Evolutionary conservation across 2,113 vertebrate species (phyloP).

Genomic region (Sterna hirundo): DNA sequence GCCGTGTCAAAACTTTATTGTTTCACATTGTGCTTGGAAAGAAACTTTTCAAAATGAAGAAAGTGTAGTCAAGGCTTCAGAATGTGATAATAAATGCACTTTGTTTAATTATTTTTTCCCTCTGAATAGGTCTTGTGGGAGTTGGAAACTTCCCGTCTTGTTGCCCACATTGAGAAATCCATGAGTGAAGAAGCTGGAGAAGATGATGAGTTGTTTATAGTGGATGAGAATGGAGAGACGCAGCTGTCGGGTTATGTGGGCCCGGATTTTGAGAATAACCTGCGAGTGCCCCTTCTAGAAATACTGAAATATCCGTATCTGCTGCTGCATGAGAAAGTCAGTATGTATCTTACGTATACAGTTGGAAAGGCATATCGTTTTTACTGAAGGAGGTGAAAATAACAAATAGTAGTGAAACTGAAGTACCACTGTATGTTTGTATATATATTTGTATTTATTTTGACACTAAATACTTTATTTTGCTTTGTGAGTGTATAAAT

Average conservation of each 20-base stretch:
- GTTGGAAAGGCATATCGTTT: neutral
- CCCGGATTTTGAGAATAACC: conserved; percentile 77
- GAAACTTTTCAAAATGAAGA: neutral
- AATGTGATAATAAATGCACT: neutral
- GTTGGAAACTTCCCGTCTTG: conserved; percentile 81
- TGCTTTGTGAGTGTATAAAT: neutral
- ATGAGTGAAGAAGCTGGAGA: conserved; percentile 66
- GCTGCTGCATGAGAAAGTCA: conserved; percentile 75
- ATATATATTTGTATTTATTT: neutral
- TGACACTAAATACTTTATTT: neutral
- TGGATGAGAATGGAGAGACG: conserved; percentile 74
- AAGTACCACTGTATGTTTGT: neutral
- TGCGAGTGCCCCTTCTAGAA: conserved; percentile 82
- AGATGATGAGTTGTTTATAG: conserved; percentile 77
- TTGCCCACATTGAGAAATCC: conserved; percentile 72
- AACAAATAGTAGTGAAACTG: neutral
- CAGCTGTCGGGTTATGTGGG: conserved; percentile 66
- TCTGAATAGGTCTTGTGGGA: conserved; percentile 76
- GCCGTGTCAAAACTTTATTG: neutral
- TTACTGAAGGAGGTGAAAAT: neutral
- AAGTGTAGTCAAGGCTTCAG: neutral
- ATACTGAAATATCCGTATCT: conserved; percentile 85
- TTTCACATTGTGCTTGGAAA: neutral
- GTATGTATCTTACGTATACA: conserved; percentile 64
- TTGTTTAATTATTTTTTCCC: neutral